A percentile compares a stretch with the other conserved stretches of the same genome.
phyloP scores from a whole-genome alignment of 2,888 invertebrate species.

The Blera fallax region DNA sequence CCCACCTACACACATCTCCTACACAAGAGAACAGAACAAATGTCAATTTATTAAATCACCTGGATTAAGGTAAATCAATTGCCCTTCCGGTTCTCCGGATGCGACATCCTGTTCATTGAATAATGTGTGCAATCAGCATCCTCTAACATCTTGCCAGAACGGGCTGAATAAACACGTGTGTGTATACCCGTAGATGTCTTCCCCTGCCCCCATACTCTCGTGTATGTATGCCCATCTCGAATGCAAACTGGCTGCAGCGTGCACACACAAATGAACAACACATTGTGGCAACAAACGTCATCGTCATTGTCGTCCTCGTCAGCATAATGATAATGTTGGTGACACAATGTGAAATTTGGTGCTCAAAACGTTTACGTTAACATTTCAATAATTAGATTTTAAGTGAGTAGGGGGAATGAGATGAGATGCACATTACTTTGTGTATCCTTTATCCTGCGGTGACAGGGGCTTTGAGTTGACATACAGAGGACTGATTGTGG shows the following conservation, averaged over 20 bases:
- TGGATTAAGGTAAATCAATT: constrained; percentile 72
- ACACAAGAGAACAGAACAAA: constrained; percentile 50
- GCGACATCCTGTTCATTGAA: constrained; percentile 71
- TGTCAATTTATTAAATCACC: constrained; percentile 75
- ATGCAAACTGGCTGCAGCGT: constrained; percentile 29
- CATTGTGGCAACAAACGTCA: constrained; percentile 65
- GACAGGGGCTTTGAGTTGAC: not conserved
- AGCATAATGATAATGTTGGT: constrained; percentile 63
- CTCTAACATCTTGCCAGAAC: constrained; percentile 52
- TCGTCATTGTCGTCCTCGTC: constrained; percentile 41
- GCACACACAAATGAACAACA: constrained; percentile 49
- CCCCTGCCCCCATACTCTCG: not conserved
- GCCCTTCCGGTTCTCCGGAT: constrained; percentile 69
- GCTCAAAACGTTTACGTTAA: constrained; percentile 65
- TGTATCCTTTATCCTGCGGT: not conserved
- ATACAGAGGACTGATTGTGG: too few relatives aligned
- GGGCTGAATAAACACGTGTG: not conserved
- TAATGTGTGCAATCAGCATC: constrained; percentile 71
- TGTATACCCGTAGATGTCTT: not conserved
- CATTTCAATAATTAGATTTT: constrained; percentile 70
- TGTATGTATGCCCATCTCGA: not conserved
- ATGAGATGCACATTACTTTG: not conserved
- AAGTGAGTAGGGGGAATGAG: constrained; percentile 1
- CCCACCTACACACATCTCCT: not conserved
- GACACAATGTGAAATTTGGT: constrained; percentile 64